Base-by-base conservation (phyloP, 2,797 vertebrate species). In the Sylvilagus floridanus region DNA sequence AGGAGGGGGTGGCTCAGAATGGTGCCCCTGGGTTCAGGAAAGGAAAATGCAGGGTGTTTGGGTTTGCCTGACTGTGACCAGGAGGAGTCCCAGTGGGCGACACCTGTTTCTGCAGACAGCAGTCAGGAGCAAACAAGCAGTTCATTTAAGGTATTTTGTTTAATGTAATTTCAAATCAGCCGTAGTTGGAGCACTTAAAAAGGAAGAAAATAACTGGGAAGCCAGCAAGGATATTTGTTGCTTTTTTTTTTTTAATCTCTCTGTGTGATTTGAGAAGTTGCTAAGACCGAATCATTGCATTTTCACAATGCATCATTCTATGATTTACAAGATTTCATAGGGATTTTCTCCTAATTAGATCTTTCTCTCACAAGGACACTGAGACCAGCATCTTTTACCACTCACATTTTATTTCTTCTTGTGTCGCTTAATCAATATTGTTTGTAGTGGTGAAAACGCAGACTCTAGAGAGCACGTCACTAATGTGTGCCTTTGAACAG, bases 201-300 rank as follows among this genome's bases (percentile, higher is more conserved):
- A 57, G 21, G 32, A 89, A 77, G 72, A 63, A n/a, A 60, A 82
- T 22, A n/a, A 11, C 7, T 0, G 1, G 57, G 69, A 52, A 19
- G 14, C 42, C 50, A 42, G 22, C 5, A 6, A 22, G 42, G 2
- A 16, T 1, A 8, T 3, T 17, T 1, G 0, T 35, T 54, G 12
- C 75, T 65, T 28, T n/a, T 28, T 66, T 37, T 24, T 42, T 35
- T 32, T 69, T 35, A 9, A 2, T 62, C n/a, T 60, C 35, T 32
- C 35, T 22, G 5, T 26, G 5, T 52, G 66, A 30, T 82, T n/a
- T 13, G 32, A 28, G 35, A 81, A 75, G 19, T 13, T 7, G 11
- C 52, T 5, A 78, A 69, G 66, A 4, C 1, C 10, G 30, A 37
- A 32, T 7, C 7, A 0, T 17, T 30, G 21, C 16, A 4, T 37